A percentile compares a stretch with the other conserved stretches of the same genome.
These are phyloP conservation scores for Lycaena phlaeas DNA, from an alignment of 2,888 invertebrate genomes.

Conservation along the genomic window DNA sequence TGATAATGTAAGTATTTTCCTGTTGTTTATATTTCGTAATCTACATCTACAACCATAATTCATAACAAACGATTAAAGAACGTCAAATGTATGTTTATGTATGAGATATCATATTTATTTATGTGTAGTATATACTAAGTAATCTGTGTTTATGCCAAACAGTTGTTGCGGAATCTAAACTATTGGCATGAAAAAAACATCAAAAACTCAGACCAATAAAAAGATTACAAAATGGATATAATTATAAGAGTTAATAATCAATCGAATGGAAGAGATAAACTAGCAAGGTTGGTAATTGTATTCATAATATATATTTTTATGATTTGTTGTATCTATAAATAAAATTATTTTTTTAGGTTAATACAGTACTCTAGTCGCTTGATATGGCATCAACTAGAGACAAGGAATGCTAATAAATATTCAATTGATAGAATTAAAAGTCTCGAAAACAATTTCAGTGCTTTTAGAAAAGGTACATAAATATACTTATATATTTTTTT, in stretches of 20 bases:
- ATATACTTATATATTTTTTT: not conserved
- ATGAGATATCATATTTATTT: too few relatives aligned
- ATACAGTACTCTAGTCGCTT: conserved; percentile 87
- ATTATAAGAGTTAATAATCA: conserved; percentile 68
- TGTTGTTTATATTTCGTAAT: too few relatives aligned
- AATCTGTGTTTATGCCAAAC: too few relatives aligned
- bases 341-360: conserved; percentile 71
- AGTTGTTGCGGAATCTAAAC: not conserved
- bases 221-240: conserved; percentile 47
- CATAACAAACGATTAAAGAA: too few relatives aligned
- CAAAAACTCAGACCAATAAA: too few relatives aligned
- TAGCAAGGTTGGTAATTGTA: conserved; percentile 55
- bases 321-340: not conserved
- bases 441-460: conserved; percentile 86
- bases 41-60: too few relatives aligned
- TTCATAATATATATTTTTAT: not conserved
- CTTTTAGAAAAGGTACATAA: conserved; percentile 91
- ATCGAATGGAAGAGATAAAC: conserved; percentile 69
- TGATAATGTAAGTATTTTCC: too few relatives aligned
- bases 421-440: conserved; percentile 84
- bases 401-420: conserved; percentile 73
- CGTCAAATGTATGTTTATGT: too few relatives aligned
- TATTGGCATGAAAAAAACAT: too few relatives aligned
- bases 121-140: too few relatives aligned
- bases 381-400: conserved; percentile 83